These are phyloP conservation scores for Ceyx melanurus DNA, from an alignment of 2,113 vertebrate genomes.

Conservation along the genomic window DNA sequence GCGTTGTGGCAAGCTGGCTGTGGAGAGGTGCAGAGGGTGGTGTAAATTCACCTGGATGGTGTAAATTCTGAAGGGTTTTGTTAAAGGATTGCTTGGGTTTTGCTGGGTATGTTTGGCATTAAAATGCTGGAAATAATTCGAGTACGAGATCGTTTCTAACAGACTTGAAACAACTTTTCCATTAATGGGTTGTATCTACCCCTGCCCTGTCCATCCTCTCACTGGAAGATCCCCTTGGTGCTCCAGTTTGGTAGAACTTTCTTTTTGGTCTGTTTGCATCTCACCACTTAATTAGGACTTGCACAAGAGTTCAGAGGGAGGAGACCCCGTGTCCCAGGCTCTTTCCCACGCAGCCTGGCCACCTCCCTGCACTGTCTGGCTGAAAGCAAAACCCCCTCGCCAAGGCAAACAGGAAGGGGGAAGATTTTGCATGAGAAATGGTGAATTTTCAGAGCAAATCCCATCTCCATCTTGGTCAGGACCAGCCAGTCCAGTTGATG, in stretches of 20 bases:
- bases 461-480: neutral
- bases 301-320: neutral
- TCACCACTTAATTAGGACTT: neutral
- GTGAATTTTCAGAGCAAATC: slow-evolving; percentile 27
- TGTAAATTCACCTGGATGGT: no score
- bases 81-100: no score
- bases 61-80: no score
- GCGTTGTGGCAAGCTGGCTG: no score
- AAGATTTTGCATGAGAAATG: neutral
- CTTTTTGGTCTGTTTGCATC: neutral
- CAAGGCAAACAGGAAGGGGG: neutral
- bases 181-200: neutral
- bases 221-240: neutral
- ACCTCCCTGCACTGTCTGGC: neutral
- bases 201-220: neutral
- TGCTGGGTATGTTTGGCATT: no score
- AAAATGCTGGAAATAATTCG: no score
- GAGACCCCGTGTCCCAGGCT: neutral
- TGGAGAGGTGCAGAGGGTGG: no score
- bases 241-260: neutral
- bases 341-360: neutral
- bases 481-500: slow-evolving; percentile 19
- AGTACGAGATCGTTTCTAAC: no score
- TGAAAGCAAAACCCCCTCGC: neutral
- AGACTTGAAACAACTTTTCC: neutral